Base-by-base conservation (phyloP, 2,797 vertebrate species). In the Brachyalestes nurse region DNA sequence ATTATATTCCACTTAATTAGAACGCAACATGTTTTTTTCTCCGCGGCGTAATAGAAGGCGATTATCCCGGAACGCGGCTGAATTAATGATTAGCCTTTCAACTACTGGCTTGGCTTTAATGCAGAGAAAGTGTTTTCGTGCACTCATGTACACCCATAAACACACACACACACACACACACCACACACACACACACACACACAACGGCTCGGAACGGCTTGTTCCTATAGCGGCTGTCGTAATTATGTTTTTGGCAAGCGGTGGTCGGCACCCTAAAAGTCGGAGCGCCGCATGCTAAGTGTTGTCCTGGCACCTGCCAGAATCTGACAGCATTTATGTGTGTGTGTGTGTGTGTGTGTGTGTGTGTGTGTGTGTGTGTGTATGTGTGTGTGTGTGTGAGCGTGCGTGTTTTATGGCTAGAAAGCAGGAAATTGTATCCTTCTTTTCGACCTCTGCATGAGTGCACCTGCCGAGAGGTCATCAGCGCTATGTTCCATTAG, bases 61-160 rank as follows among this genome's bases (percentile, higher is more conserved):
- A 96, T 96, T 96, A 96, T 91, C 89, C 89, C 90, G 89, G 93
- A 95, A 93, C 92, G 94, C 93, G 94, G 86, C 60, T 93, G 94
- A 91, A 93, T 93, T 95, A 94, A 94, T 92, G 93, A 96, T 96
- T 96, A 97, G 92, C 91, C 93, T 94, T 94, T 96, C 89, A 95
- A 95, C 95, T 89, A 92, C 91, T 84, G 93, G 91, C 91, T 92
- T 92, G 92, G 92, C 94, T 95, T 94, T 94, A 95, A 60, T 25
- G 19, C 49, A 40, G 53, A 74, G 72, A 16, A 25, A 49, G 42
- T 23, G 66, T 42, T 42, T 8, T 42, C 25, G 7, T 21, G 17
- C 60, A 17, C 12, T 9, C 25, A 28, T 9, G 34, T 5, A 57
- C 55, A 57, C 55, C 16, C 16, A 19, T 6, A 7, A 7, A 51